Evolutionary conservation across 92 coral and sea anemone species (phyloP).

Genomic region (Virgularia gustaviana): DNA sequence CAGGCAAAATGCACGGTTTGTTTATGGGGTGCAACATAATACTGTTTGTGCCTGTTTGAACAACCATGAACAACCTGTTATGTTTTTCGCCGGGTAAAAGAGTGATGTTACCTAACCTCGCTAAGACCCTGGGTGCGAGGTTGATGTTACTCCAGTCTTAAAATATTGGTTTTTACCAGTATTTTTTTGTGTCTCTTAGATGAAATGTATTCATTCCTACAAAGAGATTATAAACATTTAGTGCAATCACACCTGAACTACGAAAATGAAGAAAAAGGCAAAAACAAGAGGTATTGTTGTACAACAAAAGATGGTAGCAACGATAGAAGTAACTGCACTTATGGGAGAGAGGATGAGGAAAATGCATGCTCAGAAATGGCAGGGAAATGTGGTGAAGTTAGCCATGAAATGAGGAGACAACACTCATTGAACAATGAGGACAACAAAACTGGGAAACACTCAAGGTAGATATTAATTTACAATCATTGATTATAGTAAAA

Average conservation of each 20-base stretch:
- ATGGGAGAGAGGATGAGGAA: not conserved
- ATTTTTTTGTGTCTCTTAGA: slow-evolving; percentile 27
- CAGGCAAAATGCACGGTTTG: too few relatives aligned
- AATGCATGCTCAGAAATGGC: not conserved
- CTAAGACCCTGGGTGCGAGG: too few relatives aligned
- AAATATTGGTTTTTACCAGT: not conserved
- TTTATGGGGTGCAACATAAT: too few relatives aligned
- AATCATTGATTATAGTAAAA: too few relatives aligned
- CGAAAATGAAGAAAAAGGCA: not conserved
- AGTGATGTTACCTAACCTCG: too few relatives aligned
- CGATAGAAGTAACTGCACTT: not conserved
- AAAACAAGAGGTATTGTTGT: not conserved
- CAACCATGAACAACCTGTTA: too few relatives aligned
- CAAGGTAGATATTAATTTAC: too few relatives aligned
- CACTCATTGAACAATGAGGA: slow-evolving; percentile 2
- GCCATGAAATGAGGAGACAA: not conserved
- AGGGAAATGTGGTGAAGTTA: not conserved
- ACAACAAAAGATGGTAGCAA: not conserved
- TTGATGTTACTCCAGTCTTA: too few relatives aligned
- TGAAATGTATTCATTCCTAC: slow-evolving; percentile 42
- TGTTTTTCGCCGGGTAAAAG: too few relatives aligned
- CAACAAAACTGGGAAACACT: slow-evolving; percentile 11
- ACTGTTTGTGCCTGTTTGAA: too few relatives aligned
- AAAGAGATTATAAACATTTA: slow-evolving; percentile 36
- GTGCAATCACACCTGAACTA: slow-evolving; percentile 49